phyloP scores from a whole-genome alignment of 2,888 invertebrate genomes.

The Willowsia nigromaculata region DNA sequence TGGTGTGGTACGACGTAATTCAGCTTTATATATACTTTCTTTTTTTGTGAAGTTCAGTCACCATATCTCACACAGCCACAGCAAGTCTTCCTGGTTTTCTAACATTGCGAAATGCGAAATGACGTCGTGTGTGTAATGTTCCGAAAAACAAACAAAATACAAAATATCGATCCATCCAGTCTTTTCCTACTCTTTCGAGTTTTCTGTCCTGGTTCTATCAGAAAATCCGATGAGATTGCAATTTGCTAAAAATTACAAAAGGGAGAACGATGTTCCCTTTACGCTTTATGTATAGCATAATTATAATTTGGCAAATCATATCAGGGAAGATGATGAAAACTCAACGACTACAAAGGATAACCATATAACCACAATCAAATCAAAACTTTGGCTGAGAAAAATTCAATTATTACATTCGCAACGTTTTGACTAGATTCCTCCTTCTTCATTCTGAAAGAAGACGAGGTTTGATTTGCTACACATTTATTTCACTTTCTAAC shows the following conservation, averaged over 20 bases:
- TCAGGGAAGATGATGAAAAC: too few species aligned
- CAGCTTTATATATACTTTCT: background rate
- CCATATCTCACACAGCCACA: background rate
- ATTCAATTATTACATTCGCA: background rate
- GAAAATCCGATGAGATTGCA: background rate
- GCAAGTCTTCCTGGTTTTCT: background rate
- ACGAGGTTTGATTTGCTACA: background rate
- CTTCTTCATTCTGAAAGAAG: background rate
- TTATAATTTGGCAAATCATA: too few species aligned
- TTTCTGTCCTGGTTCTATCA: background rate
- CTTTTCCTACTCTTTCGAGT: background rate
- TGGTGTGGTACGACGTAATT: background rate
- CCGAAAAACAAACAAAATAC: background rate
- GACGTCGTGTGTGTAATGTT: background rate
- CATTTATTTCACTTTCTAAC: background rate
- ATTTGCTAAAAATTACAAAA: background rate
- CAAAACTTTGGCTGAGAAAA: background rate
- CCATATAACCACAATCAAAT: background rate
- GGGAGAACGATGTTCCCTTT: background rate
- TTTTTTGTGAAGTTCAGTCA: background rate
- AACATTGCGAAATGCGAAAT: background rate
- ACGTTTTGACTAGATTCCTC: background rate
- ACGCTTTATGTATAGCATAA: background rate
- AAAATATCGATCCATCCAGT: slow-evolving; percentile 2
- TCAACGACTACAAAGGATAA: too few species aligned